Base-by-base conservation (phyloP, 1,140 invertebrate species). In the Trissolcus basalis region DNA sequence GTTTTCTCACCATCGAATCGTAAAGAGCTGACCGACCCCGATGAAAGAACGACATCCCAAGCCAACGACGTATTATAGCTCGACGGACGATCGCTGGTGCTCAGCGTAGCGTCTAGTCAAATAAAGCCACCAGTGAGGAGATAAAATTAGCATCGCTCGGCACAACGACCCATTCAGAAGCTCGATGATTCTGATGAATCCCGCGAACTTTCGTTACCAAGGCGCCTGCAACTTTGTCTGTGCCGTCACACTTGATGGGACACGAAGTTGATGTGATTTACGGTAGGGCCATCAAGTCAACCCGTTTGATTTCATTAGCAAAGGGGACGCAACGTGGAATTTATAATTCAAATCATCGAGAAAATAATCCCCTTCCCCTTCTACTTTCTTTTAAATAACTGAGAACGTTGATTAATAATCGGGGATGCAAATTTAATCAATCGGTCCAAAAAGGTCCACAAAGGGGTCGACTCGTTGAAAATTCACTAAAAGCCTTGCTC, bases 1-100 rank as follows among this genome's bases (percentile, higher is more conserved):
- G 63, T 82, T 80, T 76, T 77, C 68, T 81, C 80, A 65, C 77
- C 81, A 70, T 73, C 63, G 59, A 70, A 33, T 78, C 67, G 61
- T 74, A 71, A 68, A 70, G 59, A 64, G 61, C 67, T 71, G 73
- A 71, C 67, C 51, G 67, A 75, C 53, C 43, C 43, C 45, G 43
- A 75, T 64, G 65, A 70, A 54, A 64, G 60, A 65, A 55, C 72
- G 63, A 75, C 44, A 27, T 35, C 51, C 50, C 59, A 56, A 35
- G 14, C 16, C 54, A 9, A 41, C 14, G 53, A 48, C 43, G 13
- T 48, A 59, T 49, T 55, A 65, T 55, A 77, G 45, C 44, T 15
- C 44, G 15, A 19, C 10, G 47, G 15, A 61, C 45, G 47, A 63
- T 64, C 64, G 27, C 35, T 51, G 64, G 56, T 63, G 64, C 50